phyloP scores from a whole-genome alignment of 64 coral and sea anemone genomes.

The Astreopora myriophthalma region DNA sequence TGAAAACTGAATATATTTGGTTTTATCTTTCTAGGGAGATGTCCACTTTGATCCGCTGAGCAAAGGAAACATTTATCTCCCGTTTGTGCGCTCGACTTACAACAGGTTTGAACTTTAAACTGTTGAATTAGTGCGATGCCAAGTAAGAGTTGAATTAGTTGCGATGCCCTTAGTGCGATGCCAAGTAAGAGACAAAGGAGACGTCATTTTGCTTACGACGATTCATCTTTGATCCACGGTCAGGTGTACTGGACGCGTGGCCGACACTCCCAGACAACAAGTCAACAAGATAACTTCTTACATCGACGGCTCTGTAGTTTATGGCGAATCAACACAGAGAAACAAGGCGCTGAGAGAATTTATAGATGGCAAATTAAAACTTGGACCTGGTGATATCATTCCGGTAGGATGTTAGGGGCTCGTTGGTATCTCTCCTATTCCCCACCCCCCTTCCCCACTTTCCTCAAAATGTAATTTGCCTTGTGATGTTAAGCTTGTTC shows the following conservation, averaged over 20 bases:
- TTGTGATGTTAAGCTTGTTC: no score
- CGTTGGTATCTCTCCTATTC: no score
- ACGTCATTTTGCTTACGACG: background rate
- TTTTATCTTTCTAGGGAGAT: slow-evolving; percentile 64
- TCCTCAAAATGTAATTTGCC: no score
- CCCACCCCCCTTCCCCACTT: no score
- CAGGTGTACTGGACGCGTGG: slow-evolving; percentile 71
- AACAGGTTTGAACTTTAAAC: slow-evolving; percentile 64
- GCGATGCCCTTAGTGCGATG: no score
- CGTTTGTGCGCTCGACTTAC: slow-evolving; percentile 86
- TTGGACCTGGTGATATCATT: slow-evolving; percentile 62
- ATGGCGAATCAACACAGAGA: slow-evolving; percentile 69
- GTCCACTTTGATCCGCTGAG: slow-evolving; percentile 87
- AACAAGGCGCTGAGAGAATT: slow-evolving; percentile 62
- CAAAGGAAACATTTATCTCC: slow-evolving; percentile 63
- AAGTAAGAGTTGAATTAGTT: no score
- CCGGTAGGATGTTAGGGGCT: slow-evolving; percentile 68
- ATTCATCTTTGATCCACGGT: background rate
- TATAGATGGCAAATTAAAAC: slow-evolving; percentile 85
- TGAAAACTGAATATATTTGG: background rate
- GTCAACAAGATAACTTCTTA: slow-evolving; percentile 88
- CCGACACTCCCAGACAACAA: slow-evolving; percentile 69
- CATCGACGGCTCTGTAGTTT: slow-evolving; percentile 88
- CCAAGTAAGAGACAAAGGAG: no score
- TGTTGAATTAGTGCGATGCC: background rate